Evolutionary conservation across 2,113 vertebrate species (phyloP), one percentile per base, ranked within the genome.

Genomic region (Myotis davidii): DNA sequence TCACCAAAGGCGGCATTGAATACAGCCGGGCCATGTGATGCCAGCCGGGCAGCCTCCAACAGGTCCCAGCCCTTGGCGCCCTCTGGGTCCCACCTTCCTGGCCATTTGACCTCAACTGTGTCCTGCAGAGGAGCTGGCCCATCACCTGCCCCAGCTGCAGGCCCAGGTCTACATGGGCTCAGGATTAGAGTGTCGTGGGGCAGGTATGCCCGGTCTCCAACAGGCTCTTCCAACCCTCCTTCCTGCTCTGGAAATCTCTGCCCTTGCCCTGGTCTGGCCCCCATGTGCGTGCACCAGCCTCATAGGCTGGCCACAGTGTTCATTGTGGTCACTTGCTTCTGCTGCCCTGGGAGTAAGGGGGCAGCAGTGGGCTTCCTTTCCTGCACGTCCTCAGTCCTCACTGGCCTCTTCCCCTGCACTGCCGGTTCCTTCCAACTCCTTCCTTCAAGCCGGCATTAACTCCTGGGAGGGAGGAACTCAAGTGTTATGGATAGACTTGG

Each of bases 1-100:
- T 99, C 52, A 99, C 99, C 96, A 99, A 99, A 98, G 99, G 99
- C 0, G 99, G 99, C 97, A 99, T 99, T 0, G 99, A 99, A 94
- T 99, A 99, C 96, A 99, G 99, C 98, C 98, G 99, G 96, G 99
- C 99, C 23, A 99, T 99, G 99, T 99, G 99, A 99, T 6, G 5
- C 0, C 25, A 1, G 7, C 16, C 0, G 0, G 95, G 39, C 64
- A 69, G 34, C 17, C 59, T 16, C 42, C 21, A 0, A 67, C 37
- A 32, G 67, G 72, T 70, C 52, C 72, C 27, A 37, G 54, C 94
- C 69, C 50, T 78, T 0, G 2, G 81, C 32, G 39, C 50, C 94
- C 84, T 18, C 18, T 20, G 2, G 48, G 61, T 18, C n/a, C 85
- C 0, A 0, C 67, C 67, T 42, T 84, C 84, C 92, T 9, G 14